Evolutionary conservation across 2,888 invertebrate species (phyloP), one percentile per base, ranked within the genome.

Genomic region (Epirrhoe alternata): DNA sequence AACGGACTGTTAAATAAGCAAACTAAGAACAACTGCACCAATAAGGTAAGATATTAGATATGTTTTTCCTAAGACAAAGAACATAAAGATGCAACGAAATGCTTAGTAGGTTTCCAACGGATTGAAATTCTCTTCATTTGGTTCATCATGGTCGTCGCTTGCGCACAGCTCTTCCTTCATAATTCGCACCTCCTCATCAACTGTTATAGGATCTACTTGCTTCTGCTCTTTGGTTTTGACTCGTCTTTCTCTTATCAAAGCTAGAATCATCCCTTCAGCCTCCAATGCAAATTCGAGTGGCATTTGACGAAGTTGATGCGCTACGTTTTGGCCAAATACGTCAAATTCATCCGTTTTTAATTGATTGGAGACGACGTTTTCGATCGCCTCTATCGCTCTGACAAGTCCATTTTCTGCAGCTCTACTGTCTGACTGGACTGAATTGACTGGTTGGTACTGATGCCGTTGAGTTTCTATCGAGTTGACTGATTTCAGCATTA

Each of bases 281-380:
- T 60, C 59, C 14, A 60, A 12, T 8, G 59, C 59, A 6, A 16
- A 51, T 35, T 52, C 52, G 0, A 60, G 42, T 10, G 59, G 59
- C 6, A 60, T 51, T 1, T 60, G 51, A 24, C 59, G 51, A 42
- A 60, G 17, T 42, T 60, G 59, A 35, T 60, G 14, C 5, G 51
- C 59, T 51, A 60, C 31, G 30, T 38, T 60, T 24, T 52, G 51
- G n/a, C 59, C 59, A 38, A 60, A 60, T n/a, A 60, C 38, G 12
- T 60, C 30, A 60, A 60, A 60, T 35, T 60, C 59, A 52, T 60
- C 59, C 12, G 35, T 38, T 33, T 24, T 59, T 30, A 17, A 4
- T 12, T 38, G 24, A 42, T 42, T 51, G 38, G 10, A 30, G 12
- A 42, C 38, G 10, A 42, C 12, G 12, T 42, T 42, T 42, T 42